phyloP scores from a whole-genome alignment of 2,888 invertebrate species.

The Nomada fabriciana region DNA sequence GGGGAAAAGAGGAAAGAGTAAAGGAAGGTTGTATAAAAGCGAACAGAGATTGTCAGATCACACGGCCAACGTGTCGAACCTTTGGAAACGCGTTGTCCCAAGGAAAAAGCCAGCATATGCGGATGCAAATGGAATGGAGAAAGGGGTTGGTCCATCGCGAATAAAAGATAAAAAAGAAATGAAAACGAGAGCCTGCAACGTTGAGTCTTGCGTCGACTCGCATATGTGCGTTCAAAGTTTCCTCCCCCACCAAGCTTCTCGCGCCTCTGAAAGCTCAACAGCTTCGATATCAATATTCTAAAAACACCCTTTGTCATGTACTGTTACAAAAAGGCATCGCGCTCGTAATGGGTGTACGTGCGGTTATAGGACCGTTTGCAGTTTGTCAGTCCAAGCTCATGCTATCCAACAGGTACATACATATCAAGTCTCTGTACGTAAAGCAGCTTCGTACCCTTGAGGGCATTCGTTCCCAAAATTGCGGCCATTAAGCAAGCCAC shows the following conservation, averaged over 20 bases:
- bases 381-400: slow-evolving; percentile 15
- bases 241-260: slow-evolving; percentile 31
- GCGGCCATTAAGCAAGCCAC: neutral
- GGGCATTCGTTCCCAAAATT: slow-evolving; percentile 34
- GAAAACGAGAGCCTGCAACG: slow-evolving; percentile 64
- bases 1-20: neutral
- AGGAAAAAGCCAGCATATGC: slow-evolving; percentile 36
- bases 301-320: slow-evolving; percentile 82
- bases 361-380: slow-evolving; percentile 39
- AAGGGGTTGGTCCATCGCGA: slow-evolving; percentile 59
- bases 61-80: slow-evolving; percentile 67
- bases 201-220: slow-evolving; percentile 62
- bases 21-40: slow-evolving; percentile 16
- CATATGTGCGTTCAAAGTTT: slow-evolving; percentile 68
- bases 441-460: slow-evolving; percentile 14
- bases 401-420: slow-evolving; percentile 53
- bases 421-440: slow-evolving; percentile 20
- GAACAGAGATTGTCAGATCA: slow-evolving; percentile 40
- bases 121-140: slow-evolving; percentile 51
- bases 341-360: slow-evolving; percentile 44
- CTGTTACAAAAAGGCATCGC: slow-evolving; percentile 78
- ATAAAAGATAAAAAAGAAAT: slow-evolving; percentile 56
- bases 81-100: slow-evolving; percentile 53
- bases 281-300: slow-evolving; percentile 84
- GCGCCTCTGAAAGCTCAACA: slow-evolving; percentile 55